phyloP scores from a whole-genome alignment of 2,888 invertebrate genomes.

The Nomada lathburiana region DNA sequence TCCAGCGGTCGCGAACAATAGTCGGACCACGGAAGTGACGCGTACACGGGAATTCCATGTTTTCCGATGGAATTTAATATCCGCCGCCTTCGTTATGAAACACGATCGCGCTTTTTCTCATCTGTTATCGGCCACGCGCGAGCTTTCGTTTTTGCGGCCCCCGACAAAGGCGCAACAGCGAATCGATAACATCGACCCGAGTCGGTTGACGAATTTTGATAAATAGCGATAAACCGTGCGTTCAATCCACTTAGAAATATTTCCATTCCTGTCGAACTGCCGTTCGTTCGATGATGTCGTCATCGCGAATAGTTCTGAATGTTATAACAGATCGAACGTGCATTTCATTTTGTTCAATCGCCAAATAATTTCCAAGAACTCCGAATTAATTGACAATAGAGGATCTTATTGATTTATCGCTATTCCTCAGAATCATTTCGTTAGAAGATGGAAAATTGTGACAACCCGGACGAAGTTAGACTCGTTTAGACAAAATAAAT shows the following conservation, averaged over 20 bases:
- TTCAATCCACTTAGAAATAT: background rate
- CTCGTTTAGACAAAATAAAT: constrained; percentile 56
- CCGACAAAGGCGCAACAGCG: constrained; percentile 30
- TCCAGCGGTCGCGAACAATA: constrained; percentile 63
- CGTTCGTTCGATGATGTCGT: too few relatives aligned
- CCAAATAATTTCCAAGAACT: background rate
- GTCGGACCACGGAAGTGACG: constrained; percentile 62
- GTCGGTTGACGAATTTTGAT: constrained; percentile 32
- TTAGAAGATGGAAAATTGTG: background rate
- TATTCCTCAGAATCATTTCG: background rate
- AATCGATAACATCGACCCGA: constrained; percentile 34
- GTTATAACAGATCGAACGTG: too few relatives aligned
- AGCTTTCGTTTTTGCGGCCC: constrained; percentile 44
- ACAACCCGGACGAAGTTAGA: too few relatives aligned
- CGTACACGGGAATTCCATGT: constrained; percentile 61
- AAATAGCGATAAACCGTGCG: constrained; percentile 16
- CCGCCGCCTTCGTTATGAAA: constrained; percentile 71
- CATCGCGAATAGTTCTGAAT: too few relatives aligned
- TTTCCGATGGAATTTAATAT: constrained; percentile 73
- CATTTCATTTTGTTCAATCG: background rate
- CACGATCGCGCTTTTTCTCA: constrained; percentile 63
- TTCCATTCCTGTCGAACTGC: background rate
- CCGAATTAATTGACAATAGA: background rate
- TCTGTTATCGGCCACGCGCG: constrained; percentile 37
- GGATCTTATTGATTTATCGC: too few relatives aligned